Evolutionary conservation across 2,797 vertebrate species (phyloP).

Genomic region (Sebastes melanostomus): DNA sequence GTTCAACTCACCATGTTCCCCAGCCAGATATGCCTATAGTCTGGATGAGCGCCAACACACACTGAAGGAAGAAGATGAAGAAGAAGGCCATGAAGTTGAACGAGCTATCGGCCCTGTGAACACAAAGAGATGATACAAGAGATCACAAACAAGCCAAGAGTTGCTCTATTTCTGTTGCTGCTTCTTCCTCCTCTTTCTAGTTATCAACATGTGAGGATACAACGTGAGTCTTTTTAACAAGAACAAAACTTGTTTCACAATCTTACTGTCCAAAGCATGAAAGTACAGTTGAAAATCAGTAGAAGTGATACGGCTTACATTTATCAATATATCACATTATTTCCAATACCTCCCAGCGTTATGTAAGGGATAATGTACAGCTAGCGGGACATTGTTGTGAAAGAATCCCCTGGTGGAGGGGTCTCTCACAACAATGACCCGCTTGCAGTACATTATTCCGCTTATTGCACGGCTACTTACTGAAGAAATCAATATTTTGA

Average conservation of each 20-base stretch:
- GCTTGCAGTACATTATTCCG: too few relatives aligned
- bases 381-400: too few relatives aligned
- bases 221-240: background rate
- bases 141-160: background rate
- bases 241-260: background rate
- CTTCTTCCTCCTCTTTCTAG: slow-evolving; percentile 19
- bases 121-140: background rate
- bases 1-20: slow-evolving; percentile 90
- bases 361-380: too few relatives aligned
- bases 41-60: slow-evolving; percentile 88
- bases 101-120: slow-evolving; percentile 92
- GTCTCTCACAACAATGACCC: too few relatives aligned
- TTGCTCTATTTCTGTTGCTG: slow-evolving; percentile 11
- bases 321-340: background rate
- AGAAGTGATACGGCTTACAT: fast-evolving
- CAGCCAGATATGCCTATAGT: slow-evolving; percentile 87
- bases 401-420: too few relatives aligned
- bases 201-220: background rate
- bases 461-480: too few relatives aligned
- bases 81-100: slow-evolving; percentile 99
- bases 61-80: slow-evolving; percentile 94
- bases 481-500: too few relatives aligned
- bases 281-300: background rate
- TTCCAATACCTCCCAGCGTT: background rate
- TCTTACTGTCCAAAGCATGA: background rate